Conservation (phyloP, 2,113 vertebrate genomes). For the Talpa occidentalis region DNA sequence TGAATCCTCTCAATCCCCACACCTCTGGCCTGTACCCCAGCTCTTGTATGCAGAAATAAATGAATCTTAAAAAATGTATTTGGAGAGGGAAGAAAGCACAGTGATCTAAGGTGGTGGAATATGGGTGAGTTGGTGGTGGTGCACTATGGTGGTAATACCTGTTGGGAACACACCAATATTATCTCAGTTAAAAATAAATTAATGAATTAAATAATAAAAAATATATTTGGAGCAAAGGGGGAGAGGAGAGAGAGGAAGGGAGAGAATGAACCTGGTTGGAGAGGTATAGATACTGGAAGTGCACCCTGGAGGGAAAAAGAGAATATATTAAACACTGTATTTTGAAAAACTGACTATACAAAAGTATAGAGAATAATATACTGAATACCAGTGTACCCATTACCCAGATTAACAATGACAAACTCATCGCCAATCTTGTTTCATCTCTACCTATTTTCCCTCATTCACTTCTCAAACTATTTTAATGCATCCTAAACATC, state of each 20-base stretch:
- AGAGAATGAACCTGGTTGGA: background rate
- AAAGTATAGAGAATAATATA: background rate
- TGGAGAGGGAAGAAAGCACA: background rate
- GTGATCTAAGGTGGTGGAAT: too few species aligned
- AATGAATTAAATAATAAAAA: too few species aligned
- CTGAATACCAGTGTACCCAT: background rate
- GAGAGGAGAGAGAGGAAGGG: background rate
- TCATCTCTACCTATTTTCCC: background rate
- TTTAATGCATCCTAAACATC: background rate
- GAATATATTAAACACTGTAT: background rate
- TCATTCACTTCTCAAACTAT: background rate
- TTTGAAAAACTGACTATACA: constrained; percentile 3
- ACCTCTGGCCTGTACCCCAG: too few species aligned
- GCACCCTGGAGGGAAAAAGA: background rate
- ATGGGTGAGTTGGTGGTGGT: too few species aligned
- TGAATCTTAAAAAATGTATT: background rate
- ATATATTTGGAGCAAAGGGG: background rate
- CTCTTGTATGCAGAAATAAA: too few species aligned
- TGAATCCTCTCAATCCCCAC: too few species aligned
- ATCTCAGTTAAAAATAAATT: too few species aligned
- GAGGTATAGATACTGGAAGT: background rate
- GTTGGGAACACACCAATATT: too few species aligned
- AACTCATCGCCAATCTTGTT: background rate
- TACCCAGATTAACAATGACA: background rate
- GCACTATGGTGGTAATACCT: too few species aligned